Evolutionary conservation across 2,888 invertebrate genomes (phyloP).

Genomic region (Alsophila aescularia): DNA sequence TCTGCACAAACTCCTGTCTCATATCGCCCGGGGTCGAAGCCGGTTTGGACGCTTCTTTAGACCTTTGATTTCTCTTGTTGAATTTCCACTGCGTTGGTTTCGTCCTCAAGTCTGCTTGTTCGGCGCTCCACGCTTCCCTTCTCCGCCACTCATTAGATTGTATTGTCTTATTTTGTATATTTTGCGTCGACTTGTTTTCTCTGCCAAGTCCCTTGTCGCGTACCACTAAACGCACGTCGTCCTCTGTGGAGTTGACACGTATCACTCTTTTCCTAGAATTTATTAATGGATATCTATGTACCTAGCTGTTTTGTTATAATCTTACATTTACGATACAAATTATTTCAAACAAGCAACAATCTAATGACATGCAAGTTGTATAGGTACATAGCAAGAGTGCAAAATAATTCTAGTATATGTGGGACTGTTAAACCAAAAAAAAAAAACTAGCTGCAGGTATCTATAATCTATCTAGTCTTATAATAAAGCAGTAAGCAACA

Average conservation of each 20-base stretch:
- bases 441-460: not conserved
- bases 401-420: not conserved
- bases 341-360: constrained; percentile 23
- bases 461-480: too few relatives aligned
- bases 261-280: constrained; percentile 90
- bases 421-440: not conserved
- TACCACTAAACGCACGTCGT: constrained; percentile 90
- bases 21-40: constrained; percentile 76
- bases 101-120: constrained; percentile 87
- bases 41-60: constrained; percentile 79
- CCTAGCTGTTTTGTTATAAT: constrained; percentile 60
- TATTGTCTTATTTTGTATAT: constrained; percentile 88
- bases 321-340: constrained; percentile 30
- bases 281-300: constrained; percentile 83
- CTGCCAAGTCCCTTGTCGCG: constrained; percentile 88
- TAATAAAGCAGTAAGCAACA: too few relatives aligned
- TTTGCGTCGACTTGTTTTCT: constrained; percentile 91
- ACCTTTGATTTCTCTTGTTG: constrained; percentile 86
- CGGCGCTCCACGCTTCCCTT: constrained; percentile 95
- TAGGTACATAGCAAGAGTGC: constrained; percentile 1
- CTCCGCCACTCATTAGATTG: constrained; percentile 91
- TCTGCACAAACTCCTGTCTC: constrained; percentile 77
- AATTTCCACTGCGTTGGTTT: constrained; percentile 90
- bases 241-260: constrained; percentile 89
- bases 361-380: constrained; percentile 17